These are phyloP conservation scores for Lasioglossum morio DNA, from an alignment of 2,888 invertebrate genomes.

Conservation along the genomic window DNA sequence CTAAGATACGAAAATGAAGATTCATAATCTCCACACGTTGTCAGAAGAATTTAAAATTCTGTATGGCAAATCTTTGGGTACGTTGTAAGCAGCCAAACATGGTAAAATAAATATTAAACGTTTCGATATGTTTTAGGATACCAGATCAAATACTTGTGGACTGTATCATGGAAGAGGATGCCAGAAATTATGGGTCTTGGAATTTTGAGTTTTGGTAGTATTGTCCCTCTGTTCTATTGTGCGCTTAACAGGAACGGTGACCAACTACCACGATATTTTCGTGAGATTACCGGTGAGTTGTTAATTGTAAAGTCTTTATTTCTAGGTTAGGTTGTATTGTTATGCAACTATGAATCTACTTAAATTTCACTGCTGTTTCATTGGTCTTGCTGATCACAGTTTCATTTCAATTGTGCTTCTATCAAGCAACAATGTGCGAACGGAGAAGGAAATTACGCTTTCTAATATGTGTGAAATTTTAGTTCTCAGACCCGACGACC, in stretches of 20 bases:
- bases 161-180: slow-evolving; percentile 35
- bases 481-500: slow-evolving; percentile 76
- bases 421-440: neutral
- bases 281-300: slow-evolving; percentile 39
- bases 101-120: neutral
- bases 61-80: neutral
- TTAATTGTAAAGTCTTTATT: neutral
- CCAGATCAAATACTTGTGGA: slow-evolving; percentile 27
- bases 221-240: neutral
- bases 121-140: slow-evolving; percentile 29
- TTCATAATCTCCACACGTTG: accelerated
- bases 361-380: neutral
- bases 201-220: accelerated
- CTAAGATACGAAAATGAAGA: slow-evolving; percentile 24
- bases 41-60: accelerated
- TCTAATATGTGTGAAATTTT: slow-evolving; percentile 40
- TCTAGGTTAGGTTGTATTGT: slow-evolving; percentile 18
- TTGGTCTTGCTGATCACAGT: neutral
- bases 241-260: accelerated
- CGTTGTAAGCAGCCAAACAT: neutral
- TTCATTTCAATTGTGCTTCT: neutral
- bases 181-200: slow-evolving; percentile 46
- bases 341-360: slow-evolving; percentile 19
- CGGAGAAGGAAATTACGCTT: neutral
- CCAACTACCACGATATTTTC: slow-evolving; percentile 21